Base-by-base conservation (phyloP, 2,113 vertebrate species). In the Ammodytes dubius region DNA sequence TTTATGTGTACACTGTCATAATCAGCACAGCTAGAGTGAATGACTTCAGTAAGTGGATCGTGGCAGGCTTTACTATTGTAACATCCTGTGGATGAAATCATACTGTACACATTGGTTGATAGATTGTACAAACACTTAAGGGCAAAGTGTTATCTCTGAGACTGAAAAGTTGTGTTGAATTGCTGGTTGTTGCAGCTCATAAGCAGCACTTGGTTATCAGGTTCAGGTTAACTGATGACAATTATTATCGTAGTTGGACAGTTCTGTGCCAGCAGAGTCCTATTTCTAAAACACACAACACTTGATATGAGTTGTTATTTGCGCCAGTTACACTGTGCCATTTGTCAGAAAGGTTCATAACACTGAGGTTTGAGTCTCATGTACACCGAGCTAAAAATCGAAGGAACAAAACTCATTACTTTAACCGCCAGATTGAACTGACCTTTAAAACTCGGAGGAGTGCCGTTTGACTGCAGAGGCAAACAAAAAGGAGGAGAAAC, bases 111-210 rank as follows among this genome's bases (percentile, higher is more conserved):
- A 59, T 39, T 54, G 79, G 85, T 80, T 85, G 75, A 82, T 90
- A 84, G 90, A 91, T 92, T 92, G 89, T 92, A 88, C 74, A 89
- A 92, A 91, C 87, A 93, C 90, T 88, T 92, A 88, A 89, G 83
- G 89, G 76, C 81, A 91, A 92, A 90, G 88, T 91, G 87, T 91
- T 84, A 88, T 91, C 85, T 88, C 91, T 92, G 93, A 93, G 93
- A 92, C 77, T 66, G 84, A 67, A 82, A 59, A 82, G 78, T 86
- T 86, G 88, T 85, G 83, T 90, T 84, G 59, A 74, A 59, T 91
- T 93, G 92, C 93, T 94, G 92, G 90, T 94, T 87, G 83, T 91
- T 91, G 82, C 83, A 95, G 93, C 91, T 91, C 86, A 88, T 93
- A 90, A 92, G 92, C 93, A 93, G 91, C 93, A 94, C 90, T 93